Evolutionary conservation across 2,888 invertebrate genomes (phyloP).

Genomic region (Keiferia lycopersicella): DNA sequence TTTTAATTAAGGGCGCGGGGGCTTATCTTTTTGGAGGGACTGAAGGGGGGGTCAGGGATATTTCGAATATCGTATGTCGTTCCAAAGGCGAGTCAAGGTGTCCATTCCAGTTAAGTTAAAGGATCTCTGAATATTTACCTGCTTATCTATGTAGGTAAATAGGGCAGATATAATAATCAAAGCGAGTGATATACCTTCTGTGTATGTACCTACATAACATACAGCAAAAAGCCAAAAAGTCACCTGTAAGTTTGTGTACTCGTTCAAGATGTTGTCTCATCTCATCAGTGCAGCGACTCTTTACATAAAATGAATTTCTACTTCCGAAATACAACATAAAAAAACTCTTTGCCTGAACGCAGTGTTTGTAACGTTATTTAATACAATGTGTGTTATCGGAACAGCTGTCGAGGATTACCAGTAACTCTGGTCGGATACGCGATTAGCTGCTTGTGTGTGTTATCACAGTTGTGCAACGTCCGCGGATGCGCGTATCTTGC

Average conservation of each 20-base stretch:
- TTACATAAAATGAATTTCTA: too few relatives aligned
- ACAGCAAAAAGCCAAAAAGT: too few relatives aligned
- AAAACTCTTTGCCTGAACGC: too few relatives aligned
- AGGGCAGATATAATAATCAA: neutral
- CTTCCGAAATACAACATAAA: too few relatives aligned
- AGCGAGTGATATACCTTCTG: neutral
- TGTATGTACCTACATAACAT: too few relatives aligned
- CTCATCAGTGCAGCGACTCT: too few relatives aligned
- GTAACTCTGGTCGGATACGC: neutral
- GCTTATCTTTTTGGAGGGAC: constrained; percentile 1
- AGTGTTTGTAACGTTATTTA: too few relatives aligned
- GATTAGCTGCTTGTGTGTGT: constrained; percentile 1
- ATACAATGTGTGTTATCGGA: neutral
- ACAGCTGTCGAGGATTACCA: constrained; percentile 5
- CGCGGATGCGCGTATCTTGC: constrained; percentile 23
- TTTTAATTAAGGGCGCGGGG: constrained; percentile 22
- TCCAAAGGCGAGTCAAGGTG: constrained; percentile 13
- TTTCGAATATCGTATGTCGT: constrained; percentile 17
- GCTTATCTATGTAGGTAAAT: neutral
- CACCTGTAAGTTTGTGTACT: too few relatives aligned
- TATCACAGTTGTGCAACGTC: constrained; percentile 13
- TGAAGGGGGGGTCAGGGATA: constrained; percentile 9
- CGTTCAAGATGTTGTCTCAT: too few relatives aligned
- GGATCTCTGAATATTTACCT: neutral
- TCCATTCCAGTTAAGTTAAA: neutral